These are phyloP conservation scores for Parazoanthus swiftii DNA, from an alignment of 92 coral and sea anemone genomes.

Conservation along the genomic window DNA sequence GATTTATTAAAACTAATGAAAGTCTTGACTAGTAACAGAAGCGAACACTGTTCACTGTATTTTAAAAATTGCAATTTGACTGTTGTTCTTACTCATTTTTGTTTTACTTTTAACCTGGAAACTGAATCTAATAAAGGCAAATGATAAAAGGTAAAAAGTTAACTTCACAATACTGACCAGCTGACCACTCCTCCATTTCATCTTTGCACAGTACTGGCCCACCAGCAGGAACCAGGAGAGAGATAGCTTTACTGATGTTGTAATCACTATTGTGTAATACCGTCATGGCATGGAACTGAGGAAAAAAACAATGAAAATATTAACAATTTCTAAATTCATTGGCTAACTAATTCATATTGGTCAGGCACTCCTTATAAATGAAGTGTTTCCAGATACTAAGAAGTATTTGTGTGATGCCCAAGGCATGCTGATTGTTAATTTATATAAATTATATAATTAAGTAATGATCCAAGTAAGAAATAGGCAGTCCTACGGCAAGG, in stretches of 20 bases:
- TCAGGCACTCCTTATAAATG: no score
- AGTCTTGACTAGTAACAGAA: not conserved
- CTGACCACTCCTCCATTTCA: conserved; percentile 99
- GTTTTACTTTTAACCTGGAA: not conserved
- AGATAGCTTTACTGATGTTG: conserved; percentile 83
- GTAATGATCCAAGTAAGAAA: no score
- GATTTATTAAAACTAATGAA: no score
- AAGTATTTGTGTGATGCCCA: no score
- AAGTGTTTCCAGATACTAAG: no score
- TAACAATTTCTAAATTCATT: no score
- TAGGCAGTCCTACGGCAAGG: no score
- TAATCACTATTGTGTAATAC: conserved; percentile 83
- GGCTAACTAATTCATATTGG: not conserved
- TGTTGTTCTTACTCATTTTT: not conserved
- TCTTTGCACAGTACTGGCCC: conserved; percentile 98
- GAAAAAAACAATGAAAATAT: not conserved
- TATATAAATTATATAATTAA: no score
- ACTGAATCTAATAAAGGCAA: not conserved
- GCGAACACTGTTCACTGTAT: no score
- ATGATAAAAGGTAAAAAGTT: not conserved
- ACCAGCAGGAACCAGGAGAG: conserved; percentile 91
- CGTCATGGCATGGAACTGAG: conserved; percentile 95
- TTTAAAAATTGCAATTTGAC: no score
- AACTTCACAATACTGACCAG: conserved; percentile 66
- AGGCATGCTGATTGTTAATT: no score